Evolutionary conservation across 2,888 invertebrate species (phyloP).

Genomic region (Dugesia japonica): DNA sequence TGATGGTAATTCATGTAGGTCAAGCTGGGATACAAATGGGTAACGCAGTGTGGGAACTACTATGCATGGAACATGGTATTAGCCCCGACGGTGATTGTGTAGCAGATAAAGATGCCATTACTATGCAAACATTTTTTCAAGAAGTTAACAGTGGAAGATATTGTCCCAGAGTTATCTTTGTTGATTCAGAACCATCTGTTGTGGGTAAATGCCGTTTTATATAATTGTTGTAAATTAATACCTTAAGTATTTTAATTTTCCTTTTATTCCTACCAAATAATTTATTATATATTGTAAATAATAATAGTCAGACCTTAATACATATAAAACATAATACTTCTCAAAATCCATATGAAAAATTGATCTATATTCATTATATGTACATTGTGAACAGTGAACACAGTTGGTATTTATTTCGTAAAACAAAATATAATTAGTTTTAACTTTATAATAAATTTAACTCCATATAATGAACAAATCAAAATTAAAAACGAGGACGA

Average conservation of each 20-base stretch:
- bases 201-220: not conserved
- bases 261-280: too few relatives aligned
- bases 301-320: too few relatives aligned
- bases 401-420: too few relatives aligned
- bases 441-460: too few relatives aligned
- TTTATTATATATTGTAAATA: too few relatives aligned
- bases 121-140: not conserved
- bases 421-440: too few relatives aligned
- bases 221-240: not conserved
- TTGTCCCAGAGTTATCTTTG: not conserved
- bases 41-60: not conserved
- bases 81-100: not conserved
- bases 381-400: too few relatives aligned
- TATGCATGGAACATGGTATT: not conserved
- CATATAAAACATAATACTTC: too few relatives aligned
- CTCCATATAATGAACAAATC: too few relatives aligned
- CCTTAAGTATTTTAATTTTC: not conserved
- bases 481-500: too few relatives aligned
- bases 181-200: not conserved
- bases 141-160: not conserved
- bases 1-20: not conserved
- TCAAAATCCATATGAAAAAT: too few relatives aligned
- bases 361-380: too few relatives aligned
- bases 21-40: not conserved
- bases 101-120: not conserved